Evolutionary conservation across 2,113 vertebrate species (phyloP), one percentile per base, ranked within the genome.

Genomic region (Tachuris rubrigastra): DNA sequence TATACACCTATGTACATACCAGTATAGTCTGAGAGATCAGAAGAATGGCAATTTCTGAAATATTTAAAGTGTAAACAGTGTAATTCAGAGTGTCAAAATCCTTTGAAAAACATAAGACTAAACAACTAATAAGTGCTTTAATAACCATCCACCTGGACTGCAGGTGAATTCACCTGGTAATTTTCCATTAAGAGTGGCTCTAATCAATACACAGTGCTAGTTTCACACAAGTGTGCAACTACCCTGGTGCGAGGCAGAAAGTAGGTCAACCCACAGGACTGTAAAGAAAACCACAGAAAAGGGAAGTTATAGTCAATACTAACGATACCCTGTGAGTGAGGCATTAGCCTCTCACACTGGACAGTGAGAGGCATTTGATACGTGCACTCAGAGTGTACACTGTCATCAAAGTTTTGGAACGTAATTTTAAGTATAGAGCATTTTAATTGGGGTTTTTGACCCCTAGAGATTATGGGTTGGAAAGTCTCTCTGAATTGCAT

Each of bases 1-100:
- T 92, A 93, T 92, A 93, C 87, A 96, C 16, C 53, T 93, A 91
- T 76, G 42, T 91, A 93, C 91, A 93, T 59, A 65, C 33, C 86
- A 67, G 49, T 49, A 83, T 71, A 50, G 66, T 49, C 71, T 55
- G 72, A 89, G 62, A 79, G 67, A 65, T 50, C 47, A 80, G 28
- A 84, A 86, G 33, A 88, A 86, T n/a, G 7, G 52, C 30, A 30
- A 62, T 75, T 58, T 91, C 69, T 68, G 49, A 85, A 91, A 53
- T 30, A 87, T 25, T 71, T 74, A 31, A 86, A 78, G 37, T 65
- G 66, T 87, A 94, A 92, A 91, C 71, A 85, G 24, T 12, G 6
- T 60, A 56, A 87, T 72, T 78, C 52, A 76, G 52, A 72, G 13
- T 67, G 90, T 44, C 23, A 59, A 69, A 92, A 87, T 78, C 25